These are phyloP conservation scores for Xenentodon cancila DNA, from an alignment of 2,797 vertebrate species.

Conservation along the genomic window DNA sequence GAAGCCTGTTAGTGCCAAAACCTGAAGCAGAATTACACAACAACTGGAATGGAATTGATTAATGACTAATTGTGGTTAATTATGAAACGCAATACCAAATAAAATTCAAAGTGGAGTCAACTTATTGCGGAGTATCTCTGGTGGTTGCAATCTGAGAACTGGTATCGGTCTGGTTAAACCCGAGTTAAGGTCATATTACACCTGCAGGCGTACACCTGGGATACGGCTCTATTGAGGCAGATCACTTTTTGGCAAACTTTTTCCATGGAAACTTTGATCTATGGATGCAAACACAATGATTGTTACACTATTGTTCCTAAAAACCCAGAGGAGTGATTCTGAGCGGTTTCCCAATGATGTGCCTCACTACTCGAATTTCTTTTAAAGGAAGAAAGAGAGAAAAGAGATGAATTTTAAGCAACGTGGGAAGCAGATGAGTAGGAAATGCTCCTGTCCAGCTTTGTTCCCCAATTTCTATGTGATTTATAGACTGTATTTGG, in stretches of 20 bases:
- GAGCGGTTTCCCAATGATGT: slow-evolving; percentile 1
- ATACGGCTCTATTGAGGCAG: too few species aligned
- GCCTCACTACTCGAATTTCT: neutral
- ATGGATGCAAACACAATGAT: too few species aligned
- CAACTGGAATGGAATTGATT: slow-evolving; percentile 82
- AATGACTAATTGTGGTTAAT: slow-evolving; percentile 57
- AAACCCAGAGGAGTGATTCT: slow-evolving; percentile 14
- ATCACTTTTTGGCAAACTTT: too few species aligned
- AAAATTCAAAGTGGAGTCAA: neutral
- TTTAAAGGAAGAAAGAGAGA: neutral
- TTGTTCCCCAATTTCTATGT: too few species aligned
- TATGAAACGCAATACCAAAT: neutral
- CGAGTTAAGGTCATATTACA: too few species aligned
- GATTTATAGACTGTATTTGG: too few species aligned
- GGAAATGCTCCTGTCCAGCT: too few species aligned
- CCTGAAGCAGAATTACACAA: slow-evolving; percentile 79
- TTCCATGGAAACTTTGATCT: too few species aligned
- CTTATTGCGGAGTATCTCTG: neutral
- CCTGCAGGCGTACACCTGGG: too few species aligned
- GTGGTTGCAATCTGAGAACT: neutral
- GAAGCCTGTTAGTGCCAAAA: slow-evolving; percentile 75
- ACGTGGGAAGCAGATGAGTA: too few species aligned
- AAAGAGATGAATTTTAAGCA: neutral
- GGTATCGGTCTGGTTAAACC: neutral
- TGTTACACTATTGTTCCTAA: slow-evolving; percentile 9